Evolutionary conservation across 2,888 invertebrate genomes (phyloP).

Genomic region (Macrosiphum euphorbiae): DNA sequence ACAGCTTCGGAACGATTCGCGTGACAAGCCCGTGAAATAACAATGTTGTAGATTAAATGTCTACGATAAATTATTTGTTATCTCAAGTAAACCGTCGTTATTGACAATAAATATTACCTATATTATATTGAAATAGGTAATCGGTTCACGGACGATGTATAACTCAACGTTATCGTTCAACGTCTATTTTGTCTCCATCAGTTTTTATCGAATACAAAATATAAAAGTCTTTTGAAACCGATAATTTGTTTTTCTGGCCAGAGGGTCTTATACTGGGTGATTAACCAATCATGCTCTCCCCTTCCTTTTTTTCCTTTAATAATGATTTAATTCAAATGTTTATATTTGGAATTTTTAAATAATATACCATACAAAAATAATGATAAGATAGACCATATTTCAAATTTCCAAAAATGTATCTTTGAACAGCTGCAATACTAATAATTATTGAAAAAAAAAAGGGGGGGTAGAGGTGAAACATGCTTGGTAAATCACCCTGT

Average conservation of each 20-base stretch:
- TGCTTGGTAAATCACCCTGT: background rate
- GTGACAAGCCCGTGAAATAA: background rate
- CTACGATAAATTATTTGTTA: background rate
- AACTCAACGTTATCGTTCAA: background rate
- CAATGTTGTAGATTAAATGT: background rate
- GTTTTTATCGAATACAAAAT: background rate
- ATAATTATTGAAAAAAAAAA: too few species aligned
- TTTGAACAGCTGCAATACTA: too few species aligned
- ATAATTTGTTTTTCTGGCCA: background rate
- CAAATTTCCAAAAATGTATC: too few species aligned
- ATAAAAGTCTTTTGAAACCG: background rate
- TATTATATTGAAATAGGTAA: background rate
- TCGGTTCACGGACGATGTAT: background rate
- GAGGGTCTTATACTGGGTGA: background rate
- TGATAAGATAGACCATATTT: too few species aligned
- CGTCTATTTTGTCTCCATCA: background rate
- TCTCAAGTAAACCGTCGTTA: background rate
- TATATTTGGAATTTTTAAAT: background rate
- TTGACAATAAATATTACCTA: background rate
- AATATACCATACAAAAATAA: background rate
- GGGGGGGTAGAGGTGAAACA: background rate
- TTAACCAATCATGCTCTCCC: background rate
- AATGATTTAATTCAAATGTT: background rate
- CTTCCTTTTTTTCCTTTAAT: background rate
- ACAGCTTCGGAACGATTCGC: background rate